Percentiles rank a stretch among this genome's conserved stretches.
Evolutionary conservation across 64 coral and sea anemone genomes (phyloP).

Genomic region (Pocillopora damicornis): DNA sequence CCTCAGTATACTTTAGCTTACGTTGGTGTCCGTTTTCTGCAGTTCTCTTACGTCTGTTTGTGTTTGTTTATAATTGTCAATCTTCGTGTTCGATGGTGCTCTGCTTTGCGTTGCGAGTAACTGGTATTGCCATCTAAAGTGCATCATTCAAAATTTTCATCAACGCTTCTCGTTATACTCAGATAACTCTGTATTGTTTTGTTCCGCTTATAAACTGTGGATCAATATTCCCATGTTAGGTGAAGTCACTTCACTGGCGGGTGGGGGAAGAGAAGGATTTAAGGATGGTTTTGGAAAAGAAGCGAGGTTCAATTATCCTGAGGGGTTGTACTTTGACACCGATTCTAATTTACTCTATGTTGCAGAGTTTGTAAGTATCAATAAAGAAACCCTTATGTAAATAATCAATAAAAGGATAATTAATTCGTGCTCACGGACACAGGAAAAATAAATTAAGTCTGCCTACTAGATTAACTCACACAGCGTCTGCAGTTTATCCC

Average conservation of each 20-base stretch:
- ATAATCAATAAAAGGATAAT: neutral
- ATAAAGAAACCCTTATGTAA: no score
- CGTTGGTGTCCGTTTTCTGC: neutral
- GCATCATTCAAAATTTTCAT: no score
- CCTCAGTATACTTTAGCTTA: neutral
- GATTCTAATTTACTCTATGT: constrained; percentile 70
- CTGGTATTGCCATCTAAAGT: no score
- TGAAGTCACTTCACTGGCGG: constrained; percentile 65
- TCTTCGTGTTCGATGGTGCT: neutral
- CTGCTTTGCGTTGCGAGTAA: no score
- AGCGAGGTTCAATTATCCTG: constrained; percentile 85
- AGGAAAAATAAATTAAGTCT: no score
- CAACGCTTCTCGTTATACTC: no score
- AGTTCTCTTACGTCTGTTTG: neutral
- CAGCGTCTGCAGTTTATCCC: no score
- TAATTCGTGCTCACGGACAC: no score
- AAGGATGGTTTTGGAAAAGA: constrained; percentile 57
- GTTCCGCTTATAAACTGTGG: neutral
- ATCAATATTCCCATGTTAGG: constrained; percentile 35
- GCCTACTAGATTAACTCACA: no score
- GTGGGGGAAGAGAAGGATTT: constrained; percentile 67
- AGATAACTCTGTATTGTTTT: neutral
- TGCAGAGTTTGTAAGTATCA: constrained; percentile 82
- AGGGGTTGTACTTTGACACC: constrained; percentile 73
- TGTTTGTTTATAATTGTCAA: neutral